A percentile compares a stretch with the other conserved stretches of the same genome.
Evolutionary conservation across 2,113 vertebrate species (phyloP).

Genomic region (Salvelinus alpinus): DNA sequence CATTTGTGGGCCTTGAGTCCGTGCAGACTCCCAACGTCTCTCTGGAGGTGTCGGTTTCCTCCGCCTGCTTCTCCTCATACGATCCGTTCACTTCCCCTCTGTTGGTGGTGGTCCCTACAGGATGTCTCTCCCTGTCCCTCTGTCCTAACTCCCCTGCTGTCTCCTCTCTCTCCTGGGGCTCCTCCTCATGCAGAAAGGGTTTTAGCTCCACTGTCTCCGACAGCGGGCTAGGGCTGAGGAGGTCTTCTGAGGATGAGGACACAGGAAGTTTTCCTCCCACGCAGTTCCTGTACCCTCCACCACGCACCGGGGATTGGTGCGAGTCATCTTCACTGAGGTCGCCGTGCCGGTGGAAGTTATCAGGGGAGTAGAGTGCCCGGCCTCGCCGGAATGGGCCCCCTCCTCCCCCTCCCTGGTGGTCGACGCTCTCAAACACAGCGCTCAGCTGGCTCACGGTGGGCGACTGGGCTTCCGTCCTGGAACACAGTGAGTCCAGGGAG

Average conservation of each 20-base stretch:
- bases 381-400: constrained; percentile 68
- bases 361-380: constrained; percentile 78
- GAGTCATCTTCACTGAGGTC: constrained; percentile 77
- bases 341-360: constrained; percentile 62
- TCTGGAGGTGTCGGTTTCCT: constrained; percentile 34
- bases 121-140: constrained; percentile 8
- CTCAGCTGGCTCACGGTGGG: constrained; percentile 97
- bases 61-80: constrained; percentile 49
- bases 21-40: constrained; percentile 50
- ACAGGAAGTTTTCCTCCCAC: constrained; percentile 63
- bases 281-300: constrained; percentile 55
- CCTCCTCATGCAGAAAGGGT: constrained; percentile 25
- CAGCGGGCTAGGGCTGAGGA: constrained; percentile 66
- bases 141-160: constrained; percentile 5
- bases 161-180: constrained; percentile 37
- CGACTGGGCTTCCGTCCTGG: constrained; percentile 89
- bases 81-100: constrained; percentile 61
- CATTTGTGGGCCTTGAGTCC: constrained; percentile 36
- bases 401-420: constrained; percentile 68
- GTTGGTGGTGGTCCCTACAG: constrained; percentile 38
- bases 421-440: constrained; percentile 90
- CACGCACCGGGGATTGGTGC: constrained; percentile 70
- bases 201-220: constrained; percentile 48
- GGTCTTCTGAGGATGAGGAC: constrained; percentile 74
- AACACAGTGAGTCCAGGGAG: constrained; percentile 94